phyloP scores from a whole-genome alignment of 2,888 invertebrate species.

The Myathropa florea region DNA sequence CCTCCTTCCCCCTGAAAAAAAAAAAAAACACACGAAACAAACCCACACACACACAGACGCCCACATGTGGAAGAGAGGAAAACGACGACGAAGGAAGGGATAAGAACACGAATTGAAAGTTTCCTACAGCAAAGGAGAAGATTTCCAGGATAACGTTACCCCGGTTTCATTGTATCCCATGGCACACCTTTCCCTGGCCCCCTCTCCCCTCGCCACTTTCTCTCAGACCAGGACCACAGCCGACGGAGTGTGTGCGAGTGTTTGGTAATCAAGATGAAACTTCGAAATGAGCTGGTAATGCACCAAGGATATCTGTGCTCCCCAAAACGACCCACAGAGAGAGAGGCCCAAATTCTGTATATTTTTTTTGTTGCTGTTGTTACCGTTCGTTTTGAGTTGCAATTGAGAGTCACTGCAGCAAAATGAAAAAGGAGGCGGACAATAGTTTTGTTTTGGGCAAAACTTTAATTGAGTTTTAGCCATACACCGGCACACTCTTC shows the following conservation, averaged over 20 bases:
- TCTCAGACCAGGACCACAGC: constrained; percentile 31
- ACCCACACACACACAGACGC: not conserved
- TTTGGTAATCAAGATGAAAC: constrained; percentile 70
- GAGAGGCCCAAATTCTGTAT: constrained; percentile 18
- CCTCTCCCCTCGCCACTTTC: not conserved
- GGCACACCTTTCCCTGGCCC: constrained; percentile 1
- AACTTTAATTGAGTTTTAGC: constrained; percentile 70
- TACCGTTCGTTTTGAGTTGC: too few species aligned
- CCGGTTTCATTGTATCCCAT: constrained; percentile 19
- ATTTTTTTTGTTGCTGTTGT: constrained; percentile 33
- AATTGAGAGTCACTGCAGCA: constrained; percentile 7
- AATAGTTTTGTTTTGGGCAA: constrained; percentile 71
- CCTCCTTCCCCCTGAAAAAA: not conserved
- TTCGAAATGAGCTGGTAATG: constrained; percentile 70
- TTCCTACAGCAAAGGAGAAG: constrained; percentile 45
- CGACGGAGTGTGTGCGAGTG: not conserved
- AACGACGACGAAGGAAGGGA: constrained; percentile 18
- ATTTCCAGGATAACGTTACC: constrained; percentile 60
- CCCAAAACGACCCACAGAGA: not conserved
- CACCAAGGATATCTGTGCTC: constrained; percentile 66
- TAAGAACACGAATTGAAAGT: constrained; percentile 67
- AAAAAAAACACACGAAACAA: constrained; percentile 3
- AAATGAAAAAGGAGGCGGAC: constrained; percentile 49
- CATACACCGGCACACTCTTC: constrained; percentile 5
- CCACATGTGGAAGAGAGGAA: not conserved